Evolutionary conservation across 2,797 vertebrate species (phyloP), one percentile per base, ranked within the genome.

Genomic region (Carapus acus): DNA sequence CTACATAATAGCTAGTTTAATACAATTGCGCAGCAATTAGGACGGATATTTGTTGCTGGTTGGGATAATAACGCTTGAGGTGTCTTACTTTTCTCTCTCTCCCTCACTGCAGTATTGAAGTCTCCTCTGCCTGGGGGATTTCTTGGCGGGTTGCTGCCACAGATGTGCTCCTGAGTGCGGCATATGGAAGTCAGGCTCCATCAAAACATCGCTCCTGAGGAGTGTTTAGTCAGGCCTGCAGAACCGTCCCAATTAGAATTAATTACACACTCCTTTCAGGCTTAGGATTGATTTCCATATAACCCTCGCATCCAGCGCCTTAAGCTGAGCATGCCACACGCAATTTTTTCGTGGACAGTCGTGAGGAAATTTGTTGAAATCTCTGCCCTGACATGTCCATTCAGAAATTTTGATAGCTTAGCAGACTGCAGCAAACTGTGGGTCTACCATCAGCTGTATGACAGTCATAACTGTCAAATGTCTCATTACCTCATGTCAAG

Each of bases 1-100:
- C 81, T 72, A 81, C 79, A 85, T 83, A 84, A 86, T 83, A 78
- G 76, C 73, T 65, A 58, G 77, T 82, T 87, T 84, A 87, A 84
- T 83, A 81, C 81, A 81, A 83, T 86, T 83, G 78, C 73, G 73
- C 55, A 69, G 78, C 71, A 85, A 85, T 86, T 84, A 85, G 61
- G 73, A 77, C 67, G 75, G 71, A 73, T 83, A 80, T 87, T 84
- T 85, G 81, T 82, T 79, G 64, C 61, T 18, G 66, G 46, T 71
- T 76, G 77, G 73, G 62, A 76, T 69, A 69, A 69, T 81, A 73
- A 80, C 34, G 54, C 69, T 67, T 2, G 18, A 17, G 17, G 64
- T 63, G 64, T 65, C 71, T 77, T 49, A 22, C 54, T 49, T 40
- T 40, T 62, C 53, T 19, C 24, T 62, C 42, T 40, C 42, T 62